These are phyloP conservation scores for Chouioia cunea DNA, from an alignment of 2,888 invertebrate species.

Conservation along the genomic window DNA sequence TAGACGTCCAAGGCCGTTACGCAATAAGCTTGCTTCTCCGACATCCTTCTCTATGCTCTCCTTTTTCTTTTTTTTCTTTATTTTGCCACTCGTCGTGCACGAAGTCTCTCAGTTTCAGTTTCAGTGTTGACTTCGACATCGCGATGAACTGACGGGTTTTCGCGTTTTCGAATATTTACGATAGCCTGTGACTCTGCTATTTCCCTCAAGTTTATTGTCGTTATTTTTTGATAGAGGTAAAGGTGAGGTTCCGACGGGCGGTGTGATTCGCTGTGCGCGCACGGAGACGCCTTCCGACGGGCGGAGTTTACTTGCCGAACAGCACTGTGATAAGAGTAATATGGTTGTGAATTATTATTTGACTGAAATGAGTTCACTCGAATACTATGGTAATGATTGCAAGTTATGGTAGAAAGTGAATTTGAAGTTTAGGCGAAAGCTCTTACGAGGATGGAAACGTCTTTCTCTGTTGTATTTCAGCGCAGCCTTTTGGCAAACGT, in stretches of 20 bases:
- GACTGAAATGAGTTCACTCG: background rate
- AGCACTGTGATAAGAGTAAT: constrained; percentile 12
- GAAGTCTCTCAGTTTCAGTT: constrained; percentile 47
- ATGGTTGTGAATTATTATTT: constrained; percentile 3
- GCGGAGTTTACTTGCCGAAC: background rate
- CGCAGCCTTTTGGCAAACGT: too few species aligned
- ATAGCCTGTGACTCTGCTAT: too few species aligned
- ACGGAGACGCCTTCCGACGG: constrained; percentile 4
- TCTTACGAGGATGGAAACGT: too few species aligned
- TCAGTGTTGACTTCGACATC: constrained; percentile 46
- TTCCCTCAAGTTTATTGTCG: too few species aligned
- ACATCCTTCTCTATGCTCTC: constrained; percentile 44
- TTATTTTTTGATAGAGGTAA: background rate
- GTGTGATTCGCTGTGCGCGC: background rate
- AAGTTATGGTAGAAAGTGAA: too few species aligned
- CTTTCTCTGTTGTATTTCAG: too few species aligned
- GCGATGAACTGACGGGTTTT: constrained; percentile 48
- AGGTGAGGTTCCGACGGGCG: constrained; percentile 12
- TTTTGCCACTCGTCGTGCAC: constrained; percentile 39
- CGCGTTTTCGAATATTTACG: background rate
- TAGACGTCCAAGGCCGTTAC: constrained; percentile 54
- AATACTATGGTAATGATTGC: too few species aligned
- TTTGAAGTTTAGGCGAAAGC: background rate
- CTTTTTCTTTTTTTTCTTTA: constrained; percentile 50
- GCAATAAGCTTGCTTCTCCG: constrained; percentile 48